Conservation (phyloP, 2,113 vertebrate genomes). For the Ammodramus savannarum region DNA sequence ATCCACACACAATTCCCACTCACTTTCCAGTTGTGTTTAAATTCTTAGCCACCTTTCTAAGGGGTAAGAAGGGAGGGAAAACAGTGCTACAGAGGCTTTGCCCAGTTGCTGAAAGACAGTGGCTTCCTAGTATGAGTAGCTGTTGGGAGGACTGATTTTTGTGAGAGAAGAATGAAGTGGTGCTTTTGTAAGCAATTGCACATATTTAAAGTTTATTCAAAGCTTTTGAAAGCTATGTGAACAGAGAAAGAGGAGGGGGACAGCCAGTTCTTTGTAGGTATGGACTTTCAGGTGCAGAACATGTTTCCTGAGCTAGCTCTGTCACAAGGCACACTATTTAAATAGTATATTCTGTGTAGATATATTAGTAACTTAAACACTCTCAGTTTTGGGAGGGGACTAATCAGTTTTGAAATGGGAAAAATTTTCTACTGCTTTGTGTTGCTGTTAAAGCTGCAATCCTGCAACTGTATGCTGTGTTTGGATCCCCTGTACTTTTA, state of each 20-base stretch:
- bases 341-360: neutral
- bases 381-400: neutral
- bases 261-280: neutral
- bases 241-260: neutral
- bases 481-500: neutral
- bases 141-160: neutral
- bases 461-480: neutral
- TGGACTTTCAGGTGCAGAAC: neutral
- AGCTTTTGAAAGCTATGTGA: neutral
- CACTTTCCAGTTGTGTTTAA: neutral
- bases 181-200: neutral
- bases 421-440: neutral
- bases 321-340: neutral
- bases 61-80: neutral
- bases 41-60: neutral
- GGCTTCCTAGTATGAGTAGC: neutral
- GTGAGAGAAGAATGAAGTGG: neutral
- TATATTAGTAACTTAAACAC: neutral
- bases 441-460: neutral
- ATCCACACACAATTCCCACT: neutral
- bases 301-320: neutral
- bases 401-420: neutral
- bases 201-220: neutral
- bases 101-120: neutral
- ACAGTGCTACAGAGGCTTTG: neutral